Conservation (phyloP, 2,113 vertebrate genomes). For the Salminus brasiliensis region DNA sequence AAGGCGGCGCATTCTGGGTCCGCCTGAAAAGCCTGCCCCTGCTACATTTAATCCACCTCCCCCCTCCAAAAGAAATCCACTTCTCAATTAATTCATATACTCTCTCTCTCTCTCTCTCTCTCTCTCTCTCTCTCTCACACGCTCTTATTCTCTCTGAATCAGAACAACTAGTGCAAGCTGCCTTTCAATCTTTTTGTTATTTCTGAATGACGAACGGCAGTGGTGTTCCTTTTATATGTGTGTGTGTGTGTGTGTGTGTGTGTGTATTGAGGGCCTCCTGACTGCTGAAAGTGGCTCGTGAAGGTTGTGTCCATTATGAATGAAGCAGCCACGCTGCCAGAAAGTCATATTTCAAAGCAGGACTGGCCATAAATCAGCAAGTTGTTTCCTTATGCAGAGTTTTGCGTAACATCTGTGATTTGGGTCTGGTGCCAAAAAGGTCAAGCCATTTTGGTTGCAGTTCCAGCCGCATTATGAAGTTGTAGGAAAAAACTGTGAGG, state of each 20-base stretch:
- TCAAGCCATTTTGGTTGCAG: neutral
- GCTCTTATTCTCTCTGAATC: too few relatives aligned
- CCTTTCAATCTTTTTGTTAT: neutral
- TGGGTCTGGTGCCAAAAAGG: neutral
- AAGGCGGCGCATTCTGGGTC: neutral
- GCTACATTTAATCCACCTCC: too few relatives aligned
- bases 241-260: neutral
- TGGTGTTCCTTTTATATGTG: neutral
- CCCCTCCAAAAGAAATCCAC: too few relatives aligned
- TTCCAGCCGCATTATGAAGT: neutral
- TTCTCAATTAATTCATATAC: neutral
- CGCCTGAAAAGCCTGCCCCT: neutral
- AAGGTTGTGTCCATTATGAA: neutral
- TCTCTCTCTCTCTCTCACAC: neutral
- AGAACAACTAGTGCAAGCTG: neutral
- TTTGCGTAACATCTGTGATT: neutral
- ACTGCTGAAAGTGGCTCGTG: neutral
- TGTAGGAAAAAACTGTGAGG: too few relatives aligned
- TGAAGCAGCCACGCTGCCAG: neutral
- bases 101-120: neutral
- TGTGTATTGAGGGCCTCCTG: neutral
- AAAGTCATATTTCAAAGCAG: neutral
- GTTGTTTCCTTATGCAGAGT: neutral
- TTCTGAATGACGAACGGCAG: neutral
- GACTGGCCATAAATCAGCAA: neutral